Percentiles rank a stretch among this genome's conserved stretches.
phyloP scores from a whole-genome alignment of 2,797 vertebrate species.

The Coregonus suidteri region DNA sequence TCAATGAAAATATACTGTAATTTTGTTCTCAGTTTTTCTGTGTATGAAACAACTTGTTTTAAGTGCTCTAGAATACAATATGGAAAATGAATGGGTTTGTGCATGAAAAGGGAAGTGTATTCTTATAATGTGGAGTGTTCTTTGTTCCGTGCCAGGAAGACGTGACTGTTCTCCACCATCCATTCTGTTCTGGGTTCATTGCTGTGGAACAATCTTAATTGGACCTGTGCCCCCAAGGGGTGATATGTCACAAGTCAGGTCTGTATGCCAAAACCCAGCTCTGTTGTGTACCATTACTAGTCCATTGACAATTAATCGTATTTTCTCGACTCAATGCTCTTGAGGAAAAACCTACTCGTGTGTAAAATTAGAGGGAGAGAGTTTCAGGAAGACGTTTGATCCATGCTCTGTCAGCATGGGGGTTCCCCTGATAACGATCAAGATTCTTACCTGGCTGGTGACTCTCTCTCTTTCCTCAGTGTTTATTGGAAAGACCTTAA shows the following conservation, averaged over 20 bases:
- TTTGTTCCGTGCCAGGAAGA: not conserved
- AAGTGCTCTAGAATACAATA: not conserved
- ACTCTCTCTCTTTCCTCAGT: not conserved
- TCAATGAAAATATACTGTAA: not conserved
- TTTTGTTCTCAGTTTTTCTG: not conserved
- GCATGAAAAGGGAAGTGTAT: not conserved
- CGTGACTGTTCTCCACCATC: not conserved
- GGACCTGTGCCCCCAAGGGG: not conserved
- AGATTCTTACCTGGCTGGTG: not conserved
- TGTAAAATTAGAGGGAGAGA: not conserved
- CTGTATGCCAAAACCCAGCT: not conserved
- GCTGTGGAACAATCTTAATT: not conserved
- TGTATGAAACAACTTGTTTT: conserved; percentile 1
- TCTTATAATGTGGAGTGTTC: not conserved
- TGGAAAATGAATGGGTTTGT: not conserved
- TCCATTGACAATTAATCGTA: not conserved
- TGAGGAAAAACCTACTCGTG: not conserved
- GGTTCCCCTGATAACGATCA: not conserved
- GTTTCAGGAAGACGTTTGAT: not conserved
- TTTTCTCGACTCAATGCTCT: not conserved
- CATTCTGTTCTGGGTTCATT: not conserved
- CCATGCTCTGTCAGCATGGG: not conserved
- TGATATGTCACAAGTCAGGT: not conserved
- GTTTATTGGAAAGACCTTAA: not conserved
- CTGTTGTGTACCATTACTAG: not conserved